Conservation (phyloP, 2,888 invertebrate genomes). For the Cryptus viduatorius region DNA sequence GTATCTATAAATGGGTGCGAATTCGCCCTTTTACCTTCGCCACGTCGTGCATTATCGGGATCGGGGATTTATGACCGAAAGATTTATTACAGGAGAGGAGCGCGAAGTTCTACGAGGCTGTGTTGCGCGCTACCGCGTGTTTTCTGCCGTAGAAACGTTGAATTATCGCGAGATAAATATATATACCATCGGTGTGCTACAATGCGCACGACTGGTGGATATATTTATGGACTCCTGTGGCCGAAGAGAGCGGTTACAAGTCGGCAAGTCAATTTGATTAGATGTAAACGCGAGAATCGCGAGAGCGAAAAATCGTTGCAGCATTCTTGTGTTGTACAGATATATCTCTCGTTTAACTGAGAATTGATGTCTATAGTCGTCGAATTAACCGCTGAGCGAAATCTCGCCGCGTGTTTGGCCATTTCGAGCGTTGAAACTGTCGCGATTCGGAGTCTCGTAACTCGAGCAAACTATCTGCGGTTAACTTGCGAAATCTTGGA, state of each 20-base stretch:
- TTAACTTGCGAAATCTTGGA: not conserved
- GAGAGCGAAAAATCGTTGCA: not conserved
- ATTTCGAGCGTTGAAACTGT: slow-evolving; percentile 52
- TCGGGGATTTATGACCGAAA: slow-evolving; percentile 74
- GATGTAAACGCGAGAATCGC: slow-evolving; percentile 11
- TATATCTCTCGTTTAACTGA: not conserved
- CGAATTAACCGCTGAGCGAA: not conserved
- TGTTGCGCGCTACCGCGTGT: slow-evolving; percentile 39
- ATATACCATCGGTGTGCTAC: not conserved
- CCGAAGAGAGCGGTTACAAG: slow-evolving; percentile 12
- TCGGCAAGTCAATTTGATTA: slow-evolving; percentile 34
- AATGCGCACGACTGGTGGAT: not conserved
- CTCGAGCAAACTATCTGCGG: slow-evolving; percentile 48
- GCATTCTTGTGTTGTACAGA: not conserved
- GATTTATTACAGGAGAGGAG: slow-evolving; percentile 73
- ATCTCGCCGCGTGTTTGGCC: slow-evolving; percentile 19
- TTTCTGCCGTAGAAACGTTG: slow-evolving; percentile 60
- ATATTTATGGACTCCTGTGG: slow-evolving; percentile 24
- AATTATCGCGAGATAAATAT: slow-evolving; percentile 61
- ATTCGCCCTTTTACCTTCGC: slow-evolving; percentile 66
- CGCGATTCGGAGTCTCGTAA: slow-evolving; percentile 47
- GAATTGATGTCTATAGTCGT: slow-evolving; percentile 33
- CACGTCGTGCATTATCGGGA: slow-evolving; percentile 65
- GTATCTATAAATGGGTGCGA: slow-evolving; percentile 57
- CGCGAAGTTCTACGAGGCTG: not conserved